phyloP scores from a whole-genome alignment of 2,113 vertebrate species.

The Saimiri boliviensis region DNA sequence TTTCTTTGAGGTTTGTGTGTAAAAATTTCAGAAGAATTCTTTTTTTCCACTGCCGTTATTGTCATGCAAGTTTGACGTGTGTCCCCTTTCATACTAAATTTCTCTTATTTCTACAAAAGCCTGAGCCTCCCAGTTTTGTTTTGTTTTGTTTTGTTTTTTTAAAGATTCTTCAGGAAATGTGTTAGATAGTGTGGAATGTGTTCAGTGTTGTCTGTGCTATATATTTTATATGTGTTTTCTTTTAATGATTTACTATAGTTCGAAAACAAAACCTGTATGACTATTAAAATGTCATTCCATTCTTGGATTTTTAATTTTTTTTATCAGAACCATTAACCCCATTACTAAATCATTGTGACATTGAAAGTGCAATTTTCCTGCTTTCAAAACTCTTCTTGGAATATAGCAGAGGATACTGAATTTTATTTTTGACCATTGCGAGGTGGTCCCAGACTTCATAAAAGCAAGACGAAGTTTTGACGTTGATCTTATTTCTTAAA shows the following conservation, averaged over 20 bases:
- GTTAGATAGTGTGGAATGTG: constrained; percentile 81
- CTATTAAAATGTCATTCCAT: constrained; percentile 52
- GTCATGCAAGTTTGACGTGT: constrained; percentile 40
- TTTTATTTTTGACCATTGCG: background rate
- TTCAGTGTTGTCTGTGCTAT: constrained; percentile 80
- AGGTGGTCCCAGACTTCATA: background rate
- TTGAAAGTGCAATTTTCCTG: constrained; percentile 80
- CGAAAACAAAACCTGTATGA: constrained; percentile 60
- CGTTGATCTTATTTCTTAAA: background rate
- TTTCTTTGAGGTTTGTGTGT: constrained; percentile 38
- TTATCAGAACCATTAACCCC: constrained; percentile 54
- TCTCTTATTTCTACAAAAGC: constrained; percentile 71
- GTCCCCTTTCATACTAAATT: constrained; percentile 51
- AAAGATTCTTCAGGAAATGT: constrained; percentile 75
- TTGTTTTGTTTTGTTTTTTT: no score
- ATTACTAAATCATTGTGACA: constrained; percentile 46
- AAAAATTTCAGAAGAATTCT: constrained; percentile 49
- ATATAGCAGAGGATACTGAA: background rate
- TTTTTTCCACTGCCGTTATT: background rate
- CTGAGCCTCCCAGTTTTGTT: constrained; percentile 66
- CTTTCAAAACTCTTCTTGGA: background rate
- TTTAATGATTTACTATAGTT: constrained; percentile 60
- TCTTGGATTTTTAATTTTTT: constrained; percentile 45
- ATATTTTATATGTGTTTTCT: constrained; percentile 63
- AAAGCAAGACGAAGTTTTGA: background rate